Evolutionary conservation across 2,797 vertebrate species (phyloP), one percentile per base, ranked within the genome.

Genomic region (Clarias laeviceps): DNA sequence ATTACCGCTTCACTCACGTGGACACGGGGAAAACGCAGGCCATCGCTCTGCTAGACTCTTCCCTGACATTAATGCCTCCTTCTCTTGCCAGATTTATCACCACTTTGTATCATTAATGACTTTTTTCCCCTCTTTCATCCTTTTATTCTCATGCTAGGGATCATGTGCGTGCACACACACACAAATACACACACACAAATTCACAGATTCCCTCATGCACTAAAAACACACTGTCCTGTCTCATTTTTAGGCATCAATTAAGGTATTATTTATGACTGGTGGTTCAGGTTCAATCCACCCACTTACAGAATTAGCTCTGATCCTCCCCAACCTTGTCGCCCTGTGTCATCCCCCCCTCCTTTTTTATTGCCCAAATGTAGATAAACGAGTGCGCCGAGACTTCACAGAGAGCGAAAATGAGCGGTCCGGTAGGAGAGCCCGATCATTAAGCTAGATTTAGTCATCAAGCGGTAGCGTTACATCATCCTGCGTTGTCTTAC

Each of bases 221-320:
- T 80, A 37, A 84, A 54, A 85, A 68, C 79, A 17, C 66, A 59
- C 24, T 45, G 29, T 73, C 84, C 82, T 87, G 56, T 24, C 68
- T 87, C 64, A 72, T 91, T 93, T 88, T 93, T 90, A 89, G 88
- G 88, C 82, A 90, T 91, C 89, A 93, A 93, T 94, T 94, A 92
- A 89, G 92, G 89, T 86, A 90, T 90, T 87, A 90, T 90, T 86
- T 88, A 88, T 90, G 62, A 83, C 59, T 66, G 37, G 40, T 84
- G 59, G 77, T 89, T 90, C 84, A 86, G 79, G 80, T 90, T 86
- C 83, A 80, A 50, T 85, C 87, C 87, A 88, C 87, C 29, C 40
- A 61, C 88, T 83, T 80, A 84, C 89, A 82, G 84, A 89, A 85
- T 89, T 91, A 88, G 87, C 85, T 86, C 87, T 85, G 88, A 86